Conservation (phyloP, 2,113 vertebrate species). For the Tenrec ecaudatus region DNA sequence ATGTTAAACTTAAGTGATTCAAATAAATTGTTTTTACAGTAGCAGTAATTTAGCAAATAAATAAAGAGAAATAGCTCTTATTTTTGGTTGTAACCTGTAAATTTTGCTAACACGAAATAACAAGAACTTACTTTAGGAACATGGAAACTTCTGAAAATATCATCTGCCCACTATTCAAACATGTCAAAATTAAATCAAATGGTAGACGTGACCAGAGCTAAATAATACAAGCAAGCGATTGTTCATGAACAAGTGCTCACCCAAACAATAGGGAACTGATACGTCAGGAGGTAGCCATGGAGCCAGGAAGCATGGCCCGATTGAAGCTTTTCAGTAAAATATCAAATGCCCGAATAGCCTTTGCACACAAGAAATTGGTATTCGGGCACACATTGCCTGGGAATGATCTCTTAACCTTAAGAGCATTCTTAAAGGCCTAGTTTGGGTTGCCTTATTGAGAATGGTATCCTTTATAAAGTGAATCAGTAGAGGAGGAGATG, state of each 20-base stretch:
- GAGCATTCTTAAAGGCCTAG: conserved; percentile 77
- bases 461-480: conserved; percentile 79
- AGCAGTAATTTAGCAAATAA: conserved; percentile 38
- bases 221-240: conserved; percentile 70
- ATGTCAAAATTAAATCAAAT: conserved; percentile 78
- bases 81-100: conserved; percentile 73
- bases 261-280: conserved; percentile 80
- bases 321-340: conserved; percentile 76
- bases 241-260: conserved; percentile 66
- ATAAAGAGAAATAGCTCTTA: conserved; percentile 17
- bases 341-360: conserved; percentile 75
- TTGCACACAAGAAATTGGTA: conserved; percentile 75
- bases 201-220: conserved; percentile 82
- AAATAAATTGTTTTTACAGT: conserved; percentile 76
- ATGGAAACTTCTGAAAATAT: conserved; percentile 79
- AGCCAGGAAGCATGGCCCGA: conserved; percentile 73
- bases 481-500: conserved; percentile 75
- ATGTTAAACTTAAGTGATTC: conserved; percentile 66
- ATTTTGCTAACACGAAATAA: conserved; percentile 63
- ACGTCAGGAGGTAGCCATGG: conserved; percentile 71
- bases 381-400: conserved; percentile 72
- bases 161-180: conserved; percentile 80
- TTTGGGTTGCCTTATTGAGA: conserved; percentile 82
- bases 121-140: conserved; percentile 79
- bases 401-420: conserved; percentile 77